phyloP scores from a whole-genome alignment of 2,888 invertebrate genomes.

The Tuberolachnus salignus region DNA sequence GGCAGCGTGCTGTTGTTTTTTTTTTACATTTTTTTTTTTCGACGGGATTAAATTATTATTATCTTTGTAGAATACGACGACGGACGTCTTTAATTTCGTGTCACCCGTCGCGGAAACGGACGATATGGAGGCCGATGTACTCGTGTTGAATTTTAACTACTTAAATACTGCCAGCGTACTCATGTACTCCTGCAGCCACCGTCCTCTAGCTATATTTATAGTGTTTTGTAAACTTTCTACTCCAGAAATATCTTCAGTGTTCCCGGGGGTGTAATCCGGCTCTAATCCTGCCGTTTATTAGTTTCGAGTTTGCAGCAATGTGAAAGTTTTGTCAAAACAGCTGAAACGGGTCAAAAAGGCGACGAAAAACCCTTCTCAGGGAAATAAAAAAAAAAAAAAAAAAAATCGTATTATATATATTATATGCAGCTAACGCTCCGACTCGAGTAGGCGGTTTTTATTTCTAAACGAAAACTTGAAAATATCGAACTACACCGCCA shows the following conservation, averaged over 20 bases:
- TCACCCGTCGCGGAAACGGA: background rate
- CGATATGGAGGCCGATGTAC: slow-evolving; percentile 2
- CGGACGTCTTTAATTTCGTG: slow-evolving; percentile 13
- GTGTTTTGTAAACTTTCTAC: slow-evolving; percentile 40
- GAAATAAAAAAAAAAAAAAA: slow-evolving; percentile 26
- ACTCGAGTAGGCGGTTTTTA: background rate
- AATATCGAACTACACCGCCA: background rate
- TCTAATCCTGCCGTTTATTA: slow-evolving; percentile 53
- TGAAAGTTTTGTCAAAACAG: slow-evolving; percentile 45
- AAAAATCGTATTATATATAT: no score
- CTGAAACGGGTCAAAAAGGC: slow-evolving; percentile 30
- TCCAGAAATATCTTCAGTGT: slow-evolving; percentile 45
- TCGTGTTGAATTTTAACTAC: slow-evolving; percentile 47
- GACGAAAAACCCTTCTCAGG: background rate
- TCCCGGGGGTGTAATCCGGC: slow-evolving; percentile 53
- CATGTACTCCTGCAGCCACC: background rate
- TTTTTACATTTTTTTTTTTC: no score
- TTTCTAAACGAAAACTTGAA: slow-evolving; percentile 4
- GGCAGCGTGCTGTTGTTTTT: no score
- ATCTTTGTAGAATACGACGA: background rate
- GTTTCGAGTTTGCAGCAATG: slow-evolving; percentile 46
- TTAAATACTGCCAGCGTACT: slow-evolving; percentile 40
- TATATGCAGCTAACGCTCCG: background rate
- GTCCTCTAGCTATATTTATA: background rate
- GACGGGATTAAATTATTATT: no score